Base-by-base conservation (phyloP, 1,140 invertebrate species). In the Drosophila nebulosa region DNA sequence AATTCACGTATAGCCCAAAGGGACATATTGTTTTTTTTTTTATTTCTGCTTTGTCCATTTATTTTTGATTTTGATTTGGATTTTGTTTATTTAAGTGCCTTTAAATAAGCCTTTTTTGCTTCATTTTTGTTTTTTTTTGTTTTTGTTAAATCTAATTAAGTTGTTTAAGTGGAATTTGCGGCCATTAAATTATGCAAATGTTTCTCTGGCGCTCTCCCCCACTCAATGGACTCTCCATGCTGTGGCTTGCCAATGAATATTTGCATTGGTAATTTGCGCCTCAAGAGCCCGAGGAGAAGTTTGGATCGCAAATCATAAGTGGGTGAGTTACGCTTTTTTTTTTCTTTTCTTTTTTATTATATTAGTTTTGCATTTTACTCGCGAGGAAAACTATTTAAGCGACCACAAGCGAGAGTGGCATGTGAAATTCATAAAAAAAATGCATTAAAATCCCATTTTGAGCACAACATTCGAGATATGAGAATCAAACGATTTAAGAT, bases 111-210 rank as follows among this genome's bases (percentile, higher is more conserved):
- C 62, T 64, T 66, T 79, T 79, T 74, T 79, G 64, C 64, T 74
- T 73, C 69, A 61, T 85, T 70, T 65, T 78, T 59, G 80, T 67
- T 78, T 59, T 79, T 67, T 78, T 65, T 46, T n/a, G 39, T 78
- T 65, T 46, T n/a, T 16, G 9, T 64, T 16, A 67, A 66, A 85
- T 86, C 83, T 85, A 85, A 85, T 85, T 85, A 85, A 85, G 81
- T 85, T 88, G 81, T 85, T 85, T 78, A 81, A 75, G 74, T 74
- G 81, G 81, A 85, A 85, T 85, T 85, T 88, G 83, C 59, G 70
- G 62, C 78, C 81, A 85, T 88, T 78, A 85, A 86, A 85, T 85
- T 88, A 85, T 85, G 81, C 78, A 85, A 85, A 85, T 88, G 62
- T 56, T 32, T 60, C 62, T 30, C 46, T 70, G 55, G 46, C 60